A percentile compares a stretch with the other conserved stretches of the same genome.
These are phyloP conservation scores for Melitaea cinxia DNA, from an alignment of 1,140 invertebrate species.

Conservation along the genomic window DNA sequence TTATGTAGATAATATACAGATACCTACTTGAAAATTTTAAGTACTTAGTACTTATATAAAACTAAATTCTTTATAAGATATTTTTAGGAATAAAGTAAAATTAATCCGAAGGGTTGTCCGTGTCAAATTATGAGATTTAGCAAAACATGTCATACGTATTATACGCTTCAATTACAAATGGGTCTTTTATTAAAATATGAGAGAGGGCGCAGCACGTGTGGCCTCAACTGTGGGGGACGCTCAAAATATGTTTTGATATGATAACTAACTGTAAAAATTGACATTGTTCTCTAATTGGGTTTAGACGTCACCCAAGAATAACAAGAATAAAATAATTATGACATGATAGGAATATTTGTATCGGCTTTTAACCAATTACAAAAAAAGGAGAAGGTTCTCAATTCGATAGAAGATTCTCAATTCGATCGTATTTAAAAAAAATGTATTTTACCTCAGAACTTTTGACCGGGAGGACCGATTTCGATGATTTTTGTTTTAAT, in stretches of 20 bases:
- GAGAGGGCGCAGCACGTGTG: slow-evolving; percentile 57
- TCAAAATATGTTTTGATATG: slow-evolving; percentile 72
- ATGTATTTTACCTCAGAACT: no score
- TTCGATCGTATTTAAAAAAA: no score
- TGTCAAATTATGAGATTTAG: slow-evolving; percentile 76
- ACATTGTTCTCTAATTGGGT: slow-evolving; percentile 60
- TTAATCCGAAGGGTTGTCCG: slow-evolving; percentile 42
- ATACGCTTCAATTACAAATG: slow-evolving; percentile 72
- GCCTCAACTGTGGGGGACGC: slow-evolving; percentile 36
- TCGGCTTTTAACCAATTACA: no score
- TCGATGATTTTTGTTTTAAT: no score
- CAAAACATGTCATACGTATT: slow-evolving; percentile 76
- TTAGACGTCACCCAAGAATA: slow-evolving; percentile 18
- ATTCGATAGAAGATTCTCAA: no score
- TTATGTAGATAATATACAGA: no score
- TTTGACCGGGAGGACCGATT: no score
- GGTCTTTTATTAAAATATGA: slow-evolving; percentile 51
- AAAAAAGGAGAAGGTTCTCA: no score
- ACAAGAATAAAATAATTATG: background rate
- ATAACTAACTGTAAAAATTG: slow-evolving; percentile 55
- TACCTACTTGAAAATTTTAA: no score
- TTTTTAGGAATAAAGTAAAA: no score
- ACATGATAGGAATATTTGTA: no score
- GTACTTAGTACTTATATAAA: no score
- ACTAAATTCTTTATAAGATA: background rate